Evolutionary conservation across 2,797 vertebrate genomes (phyloP), one percentile per base, ranked within the genome.

Genomic region (Muraenolepis orangiensis): DNA sequence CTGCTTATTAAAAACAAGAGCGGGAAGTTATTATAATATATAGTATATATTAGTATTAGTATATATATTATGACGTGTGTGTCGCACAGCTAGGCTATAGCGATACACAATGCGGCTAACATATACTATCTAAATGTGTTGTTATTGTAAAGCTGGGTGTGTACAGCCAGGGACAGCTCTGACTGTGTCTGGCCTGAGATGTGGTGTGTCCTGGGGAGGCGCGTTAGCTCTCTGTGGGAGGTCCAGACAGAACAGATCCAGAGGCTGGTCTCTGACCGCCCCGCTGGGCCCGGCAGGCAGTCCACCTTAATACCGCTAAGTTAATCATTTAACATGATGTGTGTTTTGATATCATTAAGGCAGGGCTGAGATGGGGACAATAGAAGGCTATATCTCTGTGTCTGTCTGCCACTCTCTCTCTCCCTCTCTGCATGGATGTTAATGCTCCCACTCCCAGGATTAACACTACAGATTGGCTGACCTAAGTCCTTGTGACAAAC

Each of bases 221-320:
- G 51, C 51, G 18, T 20, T 57, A 10, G 51, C 51, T 6, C 51
- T 57, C 51, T 16, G 51, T 6, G n/a, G 51, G 51, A 64, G 57
- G 57, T 8, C 57, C 57, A 64, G 57, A 64, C 73, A 84, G 76
- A 84, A 74, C 74, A 80, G 81, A 85, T 76, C 74, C 1, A 12
- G 73, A 78, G 73, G 57, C 57, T 64, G 57, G 57, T 1, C 57
- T 64, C 57, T 64, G 57, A 64, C 8, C 57, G 23, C n/a, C 57
- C 57, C 11, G 57, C 57, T 64, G 57, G 57, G 51, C 51, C 51
- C 23, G 57, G 23, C 57, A 64, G 57, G 57, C 57, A 12, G 57
- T 23, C 51, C 51, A 57, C 51, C 51, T 23, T 23, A 57, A 57
- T 23, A 14, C 51, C 20, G 8, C 57, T n/a, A n/a, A n/a, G n/a